phyloP scores from a whole-genome alignment of 2,888 invertebrate genomes.

The Girardia tigrina region DNA sequence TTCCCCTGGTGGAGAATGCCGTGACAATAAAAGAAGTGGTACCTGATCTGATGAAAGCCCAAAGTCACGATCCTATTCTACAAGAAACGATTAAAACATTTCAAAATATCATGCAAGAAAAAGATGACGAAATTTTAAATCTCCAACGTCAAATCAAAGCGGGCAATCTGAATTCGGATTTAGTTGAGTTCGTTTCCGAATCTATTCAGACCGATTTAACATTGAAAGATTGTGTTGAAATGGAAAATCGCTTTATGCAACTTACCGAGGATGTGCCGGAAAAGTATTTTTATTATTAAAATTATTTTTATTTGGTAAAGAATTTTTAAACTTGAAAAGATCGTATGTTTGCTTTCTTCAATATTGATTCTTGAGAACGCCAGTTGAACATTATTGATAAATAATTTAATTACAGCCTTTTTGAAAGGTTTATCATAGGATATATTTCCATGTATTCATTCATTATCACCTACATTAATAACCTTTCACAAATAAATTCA shows the following conservation, averaged over 20 bases:
- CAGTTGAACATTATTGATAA: too few species aligned
- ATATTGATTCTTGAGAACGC: too few species aligned
- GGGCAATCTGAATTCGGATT: background rate
- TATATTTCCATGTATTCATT: too few species aligned
- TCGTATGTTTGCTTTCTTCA: too few species aligned
- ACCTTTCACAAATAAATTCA: too few species aligned
- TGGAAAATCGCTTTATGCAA: background rate
- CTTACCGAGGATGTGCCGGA: background rate
- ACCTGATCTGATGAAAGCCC: background rate
- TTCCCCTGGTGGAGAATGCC: background rate
- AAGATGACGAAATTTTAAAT: slow-evolving; percentile 15
- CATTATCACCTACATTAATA: too few species aligned
- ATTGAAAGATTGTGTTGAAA: background rate
- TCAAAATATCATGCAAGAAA: background rate
- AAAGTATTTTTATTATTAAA: background rate
- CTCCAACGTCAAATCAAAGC: background rate
- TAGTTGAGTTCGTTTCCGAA: background rate
- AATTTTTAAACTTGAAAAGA: too few species aligned
- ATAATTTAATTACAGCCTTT: too few species aligned
- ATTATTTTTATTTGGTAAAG: too few species aligned
- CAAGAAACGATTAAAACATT: slow-evolving; percentile 16
- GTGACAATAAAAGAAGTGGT: background rate
- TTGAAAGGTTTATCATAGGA: too few species aligned
- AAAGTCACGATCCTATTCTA: background rate
- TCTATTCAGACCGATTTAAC: background rate